Evolutionary conservation across 2,113 vertebrate genomes (phyloP).

Genomic region (Pseudorasbora parva): DNA sequence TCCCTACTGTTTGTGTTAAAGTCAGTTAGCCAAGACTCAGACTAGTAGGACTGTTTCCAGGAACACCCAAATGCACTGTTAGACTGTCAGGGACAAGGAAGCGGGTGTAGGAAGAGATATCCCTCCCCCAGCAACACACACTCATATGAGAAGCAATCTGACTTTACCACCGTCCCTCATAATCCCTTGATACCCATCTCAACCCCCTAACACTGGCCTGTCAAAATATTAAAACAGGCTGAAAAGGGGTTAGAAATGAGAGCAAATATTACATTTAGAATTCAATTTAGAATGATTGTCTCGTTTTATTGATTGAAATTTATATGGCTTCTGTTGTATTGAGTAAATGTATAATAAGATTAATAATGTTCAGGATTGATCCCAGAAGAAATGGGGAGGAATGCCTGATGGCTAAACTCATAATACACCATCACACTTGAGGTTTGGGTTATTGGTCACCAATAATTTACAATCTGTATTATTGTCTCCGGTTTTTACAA

Average conservation of each 20-base stretch:
- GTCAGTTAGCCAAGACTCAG: not conserved
- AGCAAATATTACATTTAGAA: not conserved
- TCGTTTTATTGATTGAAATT: constrained; percentile 27
- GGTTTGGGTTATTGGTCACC: constrained; percentile 39
- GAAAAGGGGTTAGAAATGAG: not conserved
- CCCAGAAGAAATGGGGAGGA: constrained; percentile 14
- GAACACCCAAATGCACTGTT: not conserved
- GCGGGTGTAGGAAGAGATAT: constrained; percentile 28
- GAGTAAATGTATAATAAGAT: constrained; percentile 40
- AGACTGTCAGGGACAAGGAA: constrained; percentile 6
- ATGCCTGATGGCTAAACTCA: constrained; percentile 24
- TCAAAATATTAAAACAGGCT: not conserved
- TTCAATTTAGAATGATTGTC: constrained; percentile 5
- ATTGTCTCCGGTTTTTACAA: not conserved
- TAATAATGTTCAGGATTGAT: constrained; percentile 52
- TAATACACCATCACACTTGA: not conserved
- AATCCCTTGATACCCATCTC: constrained; percentile 29
- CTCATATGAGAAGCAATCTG: constrained; percentile 13
- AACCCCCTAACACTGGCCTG: constrained; percentile 15
- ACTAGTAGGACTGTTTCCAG: not conserved
- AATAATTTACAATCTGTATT: constrained; percentile 5
- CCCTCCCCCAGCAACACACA: constrained; percentile 30
- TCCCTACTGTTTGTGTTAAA: not conserved
- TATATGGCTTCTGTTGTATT: constrained; percentile 16
- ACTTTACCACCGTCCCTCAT: constrained; percentile 51